A percentile compares a stretch with the other conserved stretches of the same genome.
Evolutionary conservation across 2,113 vertebrate genomes (phyloP).

Genomic region (Esox niger): DNA sequence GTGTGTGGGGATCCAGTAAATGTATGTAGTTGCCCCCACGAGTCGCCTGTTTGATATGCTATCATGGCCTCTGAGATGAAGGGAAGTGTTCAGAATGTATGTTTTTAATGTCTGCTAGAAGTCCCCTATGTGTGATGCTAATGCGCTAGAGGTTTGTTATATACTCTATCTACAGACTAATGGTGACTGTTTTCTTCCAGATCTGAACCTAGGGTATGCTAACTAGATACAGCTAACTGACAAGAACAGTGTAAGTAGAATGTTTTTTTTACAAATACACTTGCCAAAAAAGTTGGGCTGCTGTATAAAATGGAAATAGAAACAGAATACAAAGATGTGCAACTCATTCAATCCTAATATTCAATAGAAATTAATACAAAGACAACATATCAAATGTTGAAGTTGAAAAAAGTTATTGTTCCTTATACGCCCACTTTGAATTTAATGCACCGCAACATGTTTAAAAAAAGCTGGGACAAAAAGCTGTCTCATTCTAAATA

Average conservation of each 20-base stretch:
- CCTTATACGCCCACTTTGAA: too few relatives aligned
- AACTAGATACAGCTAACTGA: background rate
- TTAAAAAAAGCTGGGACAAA: too few relatives aligned
- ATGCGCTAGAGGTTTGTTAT: slow-evolving; percentile 10
- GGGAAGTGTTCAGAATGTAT: slow-evolving; percentile 17
- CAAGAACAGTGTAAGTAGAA: too few relatives aligned
- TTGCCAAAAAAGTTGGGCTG: too few relatives aligned
- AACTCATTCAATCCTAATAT: too few relatives aligned
- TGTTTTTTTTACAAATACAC: background rate
- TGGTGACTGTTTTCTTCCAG: background rate
- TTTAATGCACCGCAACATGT: too few relatives aligned
- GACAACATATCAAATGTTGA: too few relatives aligned
- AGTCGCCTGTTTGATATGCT: slow-evolving; percentile 33
- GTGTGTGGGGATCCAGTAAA: slow-evolving; percentile 22
- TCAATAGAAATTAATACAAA: too few relatives aligned
- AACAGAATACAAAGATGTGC: too few relatives aligned
- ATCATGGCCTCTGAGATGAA: slow-evolving; percentile 31
- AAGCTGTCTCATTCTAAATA: too few relatives aligned
- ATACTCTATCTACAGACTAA: background rate
- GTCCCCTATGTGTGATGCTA: slow-evolving; percentile 19
- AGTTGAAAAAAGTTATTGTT: too few relatives aligned
- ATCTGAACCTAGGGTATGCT: background rate
- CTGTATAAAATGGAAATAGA: too few relatives aligned
- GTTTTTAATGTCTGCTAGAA: slow-evolving; percentile 6
- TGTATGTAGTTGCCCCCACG: slow-evolving; percentile 23